phyloP scores from a whole-genome alignment of 2,113 vertebrate genomes.

The Nestor notabilis region DNA sequence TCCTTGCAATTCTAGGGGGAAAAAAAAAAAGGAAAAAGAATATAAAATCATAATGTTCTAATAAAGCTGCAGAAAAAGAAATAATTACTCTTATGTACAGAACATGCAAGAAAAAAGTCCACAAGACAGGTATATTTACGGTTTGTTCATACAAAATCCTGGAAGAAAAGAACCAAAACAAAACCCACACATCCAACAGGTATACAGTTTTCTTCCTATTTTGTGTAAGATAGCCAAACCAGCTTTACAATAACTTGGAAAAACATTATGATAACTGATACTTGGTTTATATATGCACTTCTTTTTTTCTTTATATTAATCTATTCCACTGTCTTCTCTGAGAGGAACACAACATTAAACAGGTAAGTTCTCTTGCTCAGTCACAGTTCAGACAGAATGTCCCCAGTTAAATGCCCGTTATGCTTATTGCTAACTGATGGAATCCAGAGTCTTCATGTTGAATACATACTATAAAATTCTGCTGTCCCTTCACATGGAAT shows the following conservation, averaged over 20 bases:
- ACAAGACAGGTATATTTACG: not conserved
- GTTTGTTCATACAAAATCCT: not conserved
- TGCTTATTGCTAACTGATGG: not conserved
- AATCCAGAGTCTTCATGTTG: not conserved
- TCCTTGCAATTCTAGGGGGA: not conserved
- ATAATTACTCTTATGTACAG: not conserved
- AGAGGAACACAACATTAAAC: not conserved
- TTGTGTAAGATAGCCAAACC: not conserved
- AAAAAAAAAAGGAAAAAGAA: accelerated
- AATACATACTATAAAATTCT: not conserved
- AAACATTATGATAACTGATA: not conserved
- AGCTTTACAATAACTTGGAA: not conserved
- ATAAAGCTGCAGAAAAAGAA: not conserved
- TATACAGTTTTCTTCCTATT: not conserved
- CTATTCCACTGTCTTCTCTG: not conserved
- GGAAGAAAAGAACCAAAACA: not conserved
- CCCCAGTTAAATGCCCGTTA: not conserved
- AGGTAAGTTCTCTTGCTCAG: not conserved
- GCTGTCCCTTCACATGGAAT: not conserved
- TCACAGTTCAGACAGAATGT: not conserved
- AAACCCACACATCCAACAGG: not conserved
- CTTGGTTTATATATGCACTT: not conserved
- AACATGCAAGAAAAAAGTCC: not conserved
- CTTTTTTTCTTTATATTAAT: not conserved
- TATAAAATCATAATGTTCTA: not conserved